phyloP scores from a whole-genome alignment of 2,113 vertebrate genomes.

The Centropus unirufus region DNA sequence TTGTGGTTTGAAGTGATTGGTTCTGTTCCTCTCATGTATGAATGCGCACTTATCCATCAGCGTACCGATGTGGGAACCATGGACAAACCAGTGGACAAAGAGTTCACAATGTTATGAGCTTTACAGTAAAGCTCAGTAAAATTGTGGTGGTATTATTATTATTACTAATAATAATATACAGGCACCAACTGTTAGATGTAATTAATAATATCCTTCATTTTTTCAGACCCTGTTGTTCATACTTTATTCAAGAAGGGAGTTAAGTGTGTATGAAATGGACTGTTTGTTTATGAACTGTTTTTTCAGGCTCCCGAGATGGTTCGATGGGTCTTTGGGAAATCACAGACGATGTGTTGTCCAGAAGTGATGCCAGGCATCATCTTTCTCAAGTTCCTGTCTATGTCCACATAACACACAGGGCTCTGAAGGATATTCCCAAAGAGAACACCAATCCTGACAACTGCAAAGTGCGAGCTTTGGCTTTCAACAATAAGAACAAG shows the following conservation, averaged over 20 bases:
- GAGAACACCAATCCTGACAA: constrained; percentile 95
- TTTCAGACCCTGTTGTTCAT: background rate
- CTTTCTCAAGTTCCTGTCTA: constrained; percentile 88
- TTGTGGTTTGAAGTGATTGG: background rate
- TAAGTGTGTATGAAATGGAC: background rate
- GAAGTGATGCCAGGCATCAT: constrained; percentile 81
- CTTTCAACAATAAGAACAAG: constrained; percentile 96
- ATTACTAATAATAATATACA: background rate
- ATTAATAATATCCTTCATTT: background rate
- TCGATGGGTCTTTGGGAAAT: constrained; percentile 99
- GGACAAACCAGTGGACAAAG: background rate
- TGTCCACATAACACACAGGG: constrained; percentile 92
- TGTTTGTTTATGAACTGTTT: background rate
- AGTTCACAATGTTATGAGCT: background rate
- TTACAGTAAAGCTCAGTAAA: background rate
- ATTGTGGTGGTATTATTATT: background rate
- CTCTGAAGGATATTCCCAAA: constrained; percentile 96
- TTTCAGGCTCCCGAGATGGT: constrained; percentile 94
- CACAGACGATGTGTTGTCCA: constrained; percentile 89
- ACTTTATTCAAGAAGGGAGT: background rate
- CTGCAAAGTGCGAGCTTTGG: constrained; percentile 95
- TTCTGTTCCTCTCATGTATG: background rate
- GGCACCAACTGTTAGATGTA: background rate
- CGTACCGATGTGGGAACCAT: background rate
- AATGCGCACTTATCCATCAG: background rate